phyloP scores from a whole-genome alignment of 23 tunicate species.

The Clavelina lepadiformis region DNA sequence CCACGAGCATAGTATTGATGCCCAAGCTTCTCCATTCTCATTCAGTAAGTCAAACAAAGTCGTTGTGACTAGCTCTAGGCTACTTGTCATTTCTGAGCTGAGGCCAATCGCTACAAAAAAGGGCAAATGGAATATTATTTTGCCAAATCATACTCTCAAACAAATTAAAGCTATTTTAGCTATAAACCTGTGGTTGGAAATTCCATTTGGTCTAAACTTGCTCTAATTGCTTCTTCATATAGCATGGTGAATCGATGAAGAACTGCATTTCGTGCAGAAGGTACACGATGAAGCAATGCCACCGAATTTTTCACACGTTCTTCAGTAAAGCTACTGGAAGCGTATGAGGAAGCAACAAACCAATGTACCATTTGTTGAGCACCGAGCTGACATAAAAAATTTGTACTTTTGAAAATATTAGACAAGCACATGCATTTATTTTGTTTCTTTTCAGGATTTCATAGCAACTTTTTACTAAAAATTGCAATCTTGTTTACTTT shows the following conservation, averaged over 20 bases:
- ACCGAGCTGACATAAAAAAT: slow-evolving; percentile 34
- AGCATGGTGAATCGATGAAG: slow-evolving; percentile 64
- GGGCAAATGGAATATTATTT: not conserved
- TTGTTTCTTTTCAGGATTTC: not conserved
- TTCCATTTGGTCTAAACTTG: slow-evolving; percentile 62
- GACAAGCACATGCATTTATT: not conserved
- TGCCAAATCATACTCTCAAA: not conserved
- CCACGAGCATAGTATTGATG: slow-evolving; percentile 75
- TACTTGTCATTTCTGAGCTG: slow-evolving; percentile 44
- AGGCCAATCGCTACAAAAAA: slow-evolving; percentile 22
- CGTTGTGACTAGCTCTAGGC: slow-evolving; percentile 57
- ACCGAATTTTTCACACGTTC: slow-evolving; percentile 68
- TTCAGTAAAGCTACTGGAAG: slow-evolving; percentile 69
- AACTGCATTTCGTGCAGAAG: slow-evolving; percentile 70
- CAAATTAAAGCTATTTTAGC: not conserved
- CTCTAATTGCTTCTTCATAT: slow-evolving; percentile 75
- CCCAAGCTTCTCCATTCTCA: slow-evolving; percentile 71
- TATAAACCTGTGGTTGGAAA: slow-evolving; percentile 30
- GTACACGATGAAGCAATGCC: slow-evolving; percentile 48
- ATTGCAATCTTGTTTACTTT: not conserved
- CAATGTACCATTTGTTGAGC: slow-evolving; percentile 80
- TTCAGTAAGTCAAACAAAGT: slow-evolving; percentile 59
- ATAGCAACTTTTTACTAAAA: not conserved
- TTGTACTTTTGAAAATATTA: not conserved
- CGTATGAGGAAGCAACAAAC: slow-evolving; percentile 78